phyloP scores from a whole-genome alignment of 1,140 invertebrate genomes.

The Babylonia areolata region DNA sequence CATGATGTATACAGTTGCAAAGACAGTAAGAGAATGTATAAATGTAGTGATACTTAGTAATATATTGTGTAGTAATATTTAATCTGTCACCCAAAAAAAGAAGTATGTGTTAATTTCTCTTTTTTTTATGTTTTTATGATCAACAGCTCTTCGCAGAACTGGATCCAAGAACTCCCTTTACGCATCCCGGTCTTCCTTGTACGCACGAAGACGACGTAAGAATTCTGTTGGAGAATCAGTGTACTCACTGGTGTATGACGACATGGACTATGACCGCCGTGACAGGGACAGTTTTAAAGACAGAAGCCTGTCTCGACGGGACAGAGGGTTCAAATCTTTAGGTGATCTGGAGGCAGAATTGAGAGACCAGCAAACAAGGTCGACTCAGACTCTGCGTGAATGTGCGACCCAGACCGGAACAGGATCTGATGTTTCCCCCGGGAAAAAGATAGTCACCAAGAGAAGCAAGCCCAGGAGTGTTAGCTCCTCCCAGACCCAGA shows the following conservation, averaged over 20 bases:
- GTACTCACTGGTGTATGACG: conserved; percentile 60
- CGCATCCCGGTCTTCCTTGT: conserved; percentile 69
- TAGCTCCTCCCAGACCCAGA: conserved; percentile 59
- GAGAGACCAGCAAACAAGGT: conserved; percentile 41
- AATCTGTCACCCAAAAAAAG: too few species aligned
- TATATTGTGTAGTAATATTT: too few species aligned
- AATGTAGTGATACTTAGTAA: too few species aligned
- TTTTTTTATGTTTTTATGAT: neutral
- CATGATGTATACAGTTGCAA: too few species aligned
- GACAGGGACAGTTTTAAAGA: conserved; percentile 57
- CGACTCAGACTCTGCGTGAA: conserved; percentile 64
- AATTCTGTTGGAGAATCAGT: conserved; percentile 63
- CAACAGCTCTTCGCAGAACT: conserved; percentile 60
- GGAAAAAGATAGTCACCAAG: conserved; percentile 54
- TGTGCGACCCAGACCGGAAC: conserved; percentile 65
- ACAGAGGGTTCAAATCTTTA: conserved; percentile 59
- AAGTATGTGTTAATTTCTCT: too few species aligned
- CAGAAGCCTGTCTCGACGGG: conserved; percentile 48
- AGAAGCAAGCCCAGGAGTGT: conserved; percentile 54
- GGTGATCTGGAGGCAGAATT: conserved; percentile 56
- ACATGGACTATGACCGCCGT: conserved; percentile 59
- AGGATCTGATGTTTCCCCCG: conserved; percentile 46
- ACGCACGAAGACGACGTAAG: conserved; percentile 59
- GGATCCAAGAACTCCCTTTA: conserved; percentile 66
- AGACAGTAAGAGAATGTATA: too few species aligned